Base-by-base conservation (phyloP, 2,888 invertebrate species). In the Flabesymbios commensalis region DNA sequence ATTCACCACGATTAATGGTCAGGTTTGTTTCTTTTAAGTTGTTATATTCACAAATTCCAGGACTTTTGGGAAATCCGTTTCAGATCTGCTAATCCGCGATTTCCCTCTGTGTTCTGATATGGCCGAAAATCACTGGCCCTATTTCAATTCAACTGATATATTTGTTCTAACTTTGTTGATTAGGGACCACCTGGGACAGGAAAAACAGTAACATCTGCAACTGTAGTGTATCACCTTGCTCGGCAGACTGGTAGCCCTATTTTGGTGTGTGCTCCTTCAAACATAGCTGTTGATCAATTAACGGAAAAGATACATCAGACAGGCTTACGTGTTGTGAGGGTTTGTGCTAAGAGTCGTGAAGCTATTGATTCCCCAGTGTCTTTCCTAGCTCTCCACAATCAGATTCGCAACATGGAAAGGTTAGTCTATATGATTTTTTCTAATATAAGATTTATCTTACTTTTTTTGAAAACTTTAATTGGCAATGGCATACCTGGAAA, bases 181-280 rank as follows among this genome's bases (percentile, higher is more conserved):
- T 52, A 83, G 83, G 86, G 94, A 0, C 94, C 94, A 0, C 96
- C 97, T 0, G 95, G 95, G 52, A 98, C 98, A 0, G 98, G 98
- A 3, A 99, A 99, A 85, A 99, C 99, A 0, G 99, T 99, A 0
- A 99, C 99, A 0, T 98, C 98, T 1, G 99, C 99, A 0, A 97
- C 98, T 0, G 95, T 99, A 71, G 99, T 99, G 2, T 99, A 97
- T 82, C 99, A 99, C 80, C 85, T 99, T 60, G 95, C 94, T 0
- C 91, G 94, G 75, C 94, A 96, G 78, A 94, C 90, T 72, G 93
- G 93, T 3, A 93, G 94, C 0, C 85, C 86, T 39, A 96, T 99
- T 0, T 86, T 99, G 1, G 99, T 99, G 0, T 99, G 99, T 81
- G 98, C 99, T 0, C 99, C 99, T 0, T 96, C 95, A 64, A 99